phyloP scores from a whole-genome alignment of 2,797 vertebrate species.

The Spea hammondii region DNA sequence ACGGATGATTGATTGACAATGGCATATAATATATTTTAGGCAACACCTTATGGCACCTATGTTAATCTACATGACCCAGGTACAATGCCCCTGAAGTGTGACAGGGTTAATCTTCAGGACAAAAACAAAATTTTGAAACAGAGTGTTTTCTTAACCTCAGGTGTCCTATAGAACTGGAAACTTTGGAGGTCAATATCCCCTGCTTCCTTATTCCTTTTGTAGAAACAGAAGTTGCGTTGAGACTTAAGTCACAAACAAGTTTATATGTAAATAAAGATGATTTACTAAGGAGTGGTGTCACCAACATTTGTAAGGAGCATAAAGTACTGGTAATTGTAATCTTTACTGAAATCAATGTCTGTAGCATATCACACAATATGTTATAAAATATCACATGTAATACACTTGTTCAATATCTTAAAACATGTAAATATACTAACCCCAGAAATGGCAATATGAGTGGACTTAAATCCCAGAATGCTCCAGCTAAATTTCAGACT shows the following conservation, averaged over 20 bases:
- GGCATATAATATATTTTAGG: background rate
- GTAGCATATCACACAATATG: no score
- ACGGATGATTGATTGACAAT: background rate
- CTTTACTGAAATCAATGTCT: no score
- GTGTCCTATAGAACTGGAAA: background rate
- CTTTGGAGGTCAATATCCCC: background rate
- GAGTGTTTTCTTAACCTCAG: background rate
- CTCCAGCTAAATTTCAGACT: no score
- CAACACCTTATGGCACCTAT: background rate
- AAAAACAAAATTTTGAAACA: background rate
- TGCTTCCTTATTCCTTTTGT: conserved; percentile 8
- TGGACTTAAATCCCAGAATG: no score
- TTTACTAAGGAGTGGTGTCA: background rate
- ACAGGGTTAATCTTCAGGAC: background rate
- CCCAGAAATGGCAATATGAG: no score
- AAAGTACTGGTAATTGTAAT: no score
- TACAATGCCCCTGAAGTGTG: background rate
- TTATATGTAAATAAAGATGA: conserved; percentile 32
- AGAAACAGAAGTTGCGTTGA: background rate
- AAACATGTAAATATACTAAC: no score
- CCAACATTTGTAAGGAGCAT: background rate
- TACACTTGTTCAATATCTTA: no score
- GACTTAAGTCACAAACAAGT: conserved; percentile 33
- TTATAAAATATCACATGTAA: no score
- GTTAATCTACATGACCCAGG: background rate